A percentile compares a stretch with the other conserved stretches of the same genome.
These are phyloP conservation scores for Nomada goodeniana DNA, from an alignment of 2,888 invertebrate species.

Conservation along the genomic window DNA sequence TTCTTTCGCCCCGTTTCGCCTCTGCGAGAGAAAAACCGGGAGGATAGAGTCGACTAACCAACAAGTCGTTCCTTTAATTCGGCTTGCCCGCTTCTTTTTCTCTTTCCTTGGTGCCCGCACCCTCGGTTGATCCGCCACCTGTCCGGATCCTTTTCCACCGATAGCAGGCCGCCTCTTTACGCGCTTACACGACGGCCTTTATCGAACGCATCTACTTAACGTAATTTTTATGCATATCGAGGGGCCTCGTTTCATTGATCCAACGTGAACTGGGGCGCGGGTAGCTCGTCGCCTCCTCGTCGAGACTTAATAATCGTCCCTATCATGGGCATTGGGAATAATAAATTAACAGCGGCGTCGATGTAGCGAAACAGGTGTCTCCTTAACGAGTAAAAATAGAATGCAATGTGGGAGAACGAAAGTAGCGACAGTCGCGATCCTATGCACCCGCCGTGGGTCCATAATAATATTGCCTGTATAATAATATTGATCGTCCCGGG, in stretches of 20 bases:
- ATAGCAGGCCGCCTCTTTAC: constrained; percentile 50
- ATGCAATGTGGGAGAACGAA: too few relatives aligned
- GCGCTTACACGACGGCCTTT: constrained; percentile 28
- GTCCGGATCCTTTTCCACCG: constrained; percentile 57
- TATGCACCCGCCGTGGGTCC: too few relatives aligned
- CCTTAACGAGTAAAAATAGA: too few relatives aligned
- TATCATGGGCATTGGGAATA: background rate
- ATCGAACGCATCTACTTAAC: constrained; percentile 23
- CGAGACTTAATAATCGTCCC: background rate
- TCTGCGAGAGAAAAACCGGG: constrained; percentile 68
- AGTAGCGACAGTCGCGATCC: too few relatives aligned
- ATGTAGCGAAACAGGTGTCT: too few relatives aligned
- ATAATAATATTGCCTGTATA: too few relatives aligned
- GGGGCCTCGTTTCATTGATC: constrained; percentile 13
- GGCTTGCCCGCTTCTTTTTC: constrained; percentile 59
- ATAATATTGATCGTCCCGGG: background rate
- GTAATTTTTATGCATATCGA: constrained; percentile 44
- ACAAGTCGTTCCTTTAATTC: constrained; percentile 83
- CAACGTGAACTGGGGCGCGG: constrained; percentile 8
- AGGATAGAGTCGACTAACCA: constrained; percentile 77
- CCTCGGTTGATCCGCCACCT: constrained; percentile 57
- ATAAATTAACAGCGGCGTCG: background rate
- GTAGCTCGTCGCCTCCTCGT: background rate
- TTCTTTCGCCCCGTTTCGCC: constrained; percentile 39
- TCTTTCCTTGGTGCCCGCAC: constrained; percentile 57